phyloP scores from a whole-genome alignment of 2,113 vertebrate species.

The Ammodytes dubius region DNA sequence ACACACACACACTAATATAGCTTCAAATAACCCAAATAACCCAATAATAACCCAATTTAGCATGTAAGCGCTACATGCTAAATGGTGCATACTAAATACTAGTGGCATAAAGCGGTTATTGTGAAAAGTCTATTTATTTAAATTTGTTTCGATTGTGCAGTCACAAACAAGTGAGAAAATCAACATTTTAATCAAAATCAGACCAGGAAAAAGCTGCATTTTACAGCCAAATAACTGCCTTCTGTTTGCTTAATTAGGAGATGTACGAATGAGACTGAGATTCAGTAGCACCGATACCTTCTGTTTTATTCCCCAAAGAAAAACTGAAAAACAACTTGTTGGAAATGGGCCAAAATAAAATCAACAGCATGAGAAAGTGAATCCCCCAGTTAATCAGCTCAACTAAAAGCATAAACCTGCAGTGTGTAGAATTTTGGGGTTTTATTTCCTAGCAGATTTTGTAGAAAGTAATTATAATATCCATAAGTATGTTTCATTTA shows the following conservation, averaged over 20 bases:
- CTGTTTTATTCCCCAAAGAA: conserved; percentile 7
- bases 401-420: neutral
- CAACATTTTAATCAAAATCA: conserved; percentile 29
- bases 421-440: neutral
- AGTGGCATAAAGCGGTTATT: too few relatives aligned
- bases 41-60: too few relatives aligned
- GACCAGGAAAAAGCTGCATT: neutral
- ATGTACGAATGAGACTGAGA: conserved; percentile 23
- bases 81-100: too few relatives aligned
- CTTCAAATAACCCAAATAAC: too few relatives aligned
- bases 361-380: neutral
- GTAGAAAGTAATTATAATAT: too few relatives aligned
- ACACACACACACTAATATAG: too few relatives aligned
- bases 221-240: neutral
- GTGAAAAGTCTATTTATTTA: too few relatives aligned
- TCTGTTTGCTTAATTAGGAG: neutral
- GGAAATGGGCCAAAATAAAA: conserved; percentile 1
- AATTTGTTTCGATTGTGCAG: neutral
- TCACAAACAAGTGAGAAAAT: conserved; percentile 7
- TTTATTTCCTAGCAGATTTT: too few relatives aligned
- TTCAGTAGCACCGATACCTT: conserved; percentile 4
- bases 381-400: neutral
- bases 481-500: too few relatives aligned
- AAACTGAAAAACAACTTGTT: conserved; percentile 18
- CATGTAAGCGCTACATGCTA: too few relatives aligned